Evolutionary conservation across 2,797 vertebrate species (phyloP).

Genomic region (Periparus ater): DNA sequence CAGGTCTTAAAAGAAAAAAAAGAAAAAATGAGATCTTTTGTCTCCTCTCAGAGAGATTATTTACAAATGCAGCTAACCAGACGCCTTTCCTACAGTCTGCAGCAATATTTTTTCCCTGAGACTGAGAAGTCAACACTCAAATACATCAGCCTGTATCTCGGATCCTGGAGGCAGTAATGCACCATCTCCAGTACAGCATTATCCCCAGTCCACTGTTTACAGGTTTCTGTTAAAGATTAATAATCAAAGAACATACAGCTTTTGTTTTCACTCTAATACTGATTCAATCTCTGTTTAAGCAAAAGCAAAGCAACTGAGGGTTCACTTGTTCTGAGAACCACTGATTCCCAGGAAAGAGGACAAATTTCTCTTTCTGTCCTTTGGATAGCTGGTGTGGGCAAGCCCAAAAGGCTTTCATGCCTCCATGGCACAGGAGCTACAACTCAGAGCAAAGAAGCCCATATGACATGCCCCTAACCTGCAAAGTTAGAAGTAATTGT

Average conservation of each 20-base stretch:
- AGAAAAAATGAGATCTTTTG: neutral
- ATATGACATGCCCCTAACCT: neutral
- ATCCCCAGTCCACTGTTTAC: neutral
- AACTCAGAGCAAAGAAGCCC: neutral
- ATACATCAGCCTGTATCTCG: neutral
- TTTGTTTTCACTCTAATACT: slow-evolving; percentile 25
- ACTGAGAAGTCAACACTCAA: neutral
- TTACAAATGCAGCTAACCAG: neutral
- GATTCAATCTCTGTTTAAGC: slow-evolving; percentile 3
- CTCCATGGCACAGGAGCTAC: neutral
- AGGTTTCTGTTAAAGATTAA: slow-evolving; percentile 38
- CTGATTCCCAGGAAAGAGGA: neutral
- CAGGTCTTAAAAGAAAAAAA: neutral
- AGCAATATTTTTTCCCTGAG: neutral
- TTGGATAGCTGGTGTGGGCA: neutral
- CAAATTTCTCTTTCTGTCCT: neutral
- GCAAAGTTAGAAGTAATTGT: neutral
- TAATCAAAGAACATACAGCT: slow-evolving; percentile 35
- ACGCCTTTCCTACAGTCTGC: neutral
- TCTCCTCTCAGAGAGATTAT: neutral
- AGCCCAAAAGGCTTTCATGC: neutral
- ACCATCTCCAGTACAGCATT: neutral
- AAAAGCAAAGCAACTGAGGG: slow-evolving; percentile 3
- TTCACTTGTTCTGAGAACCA: neutral
- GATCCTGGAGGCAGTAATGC: neutral